Evolutionary conservation across 2,797 vertebrate genomes (phyloP), one percentile per base, ranked within the genome.

Genomic region (Rhincodon typus): DNA sequence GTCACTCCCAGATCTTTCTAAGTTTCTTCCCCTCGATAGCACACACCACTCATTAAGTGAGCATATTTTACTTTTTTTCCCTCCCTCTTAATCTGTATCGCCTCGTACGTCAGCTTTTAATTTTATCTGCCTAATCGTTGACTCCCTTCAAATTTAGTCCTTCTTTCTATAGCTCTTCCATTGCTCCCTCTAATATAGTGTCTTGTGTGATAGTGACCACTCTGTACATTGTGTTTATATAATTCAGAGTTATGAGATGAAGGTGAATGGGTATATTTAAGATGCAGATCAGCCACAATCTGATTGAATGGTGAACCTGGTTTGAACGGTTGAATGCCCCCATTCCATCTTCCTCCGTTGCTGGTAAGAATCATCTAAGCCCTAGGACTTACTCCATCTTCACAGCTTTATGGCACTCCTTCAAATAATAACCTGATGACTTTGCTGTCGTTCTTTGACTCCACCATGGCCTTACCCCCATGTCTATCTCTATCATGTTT

Each of bases 1-100:
- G 86, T 88, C 86, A 88, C 86, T 57, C 50, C 86, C 86, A 88
- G 86, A 88, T 53, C 86, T 57, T 27, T 88, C 13, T 84, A 46
- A 23, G 82, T 84, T 42, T 46, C 82, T 46, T 25, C 42, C 82
- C 38, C 42, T 46, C 23, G 82, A 84, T 46, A 84, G 82, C 86
- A 1, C 25, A 17, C 30, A 34, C 53, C 86, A 88, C 50, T 88
- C 86, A 88, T 88, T 88, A 57, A 57, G 86, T 57, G 5, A 88
- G 53, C 50, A 57, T 34, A 27, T 53, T 46, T 88, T 27, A 13
- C 50, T 57, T 30, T 88, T 88, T 46, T 87, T 88, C 30, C 5
- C 46, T 88, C 30, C 6, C 25, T 34, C 57, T 88, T 34, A 57
- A 88, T 57, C 53, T 34, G 30, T 34, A 88, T 57, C 53, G 17